Conservation (phyloP, 2,113 vertebrate genomes). For the Amazona guildingii region DNA sequence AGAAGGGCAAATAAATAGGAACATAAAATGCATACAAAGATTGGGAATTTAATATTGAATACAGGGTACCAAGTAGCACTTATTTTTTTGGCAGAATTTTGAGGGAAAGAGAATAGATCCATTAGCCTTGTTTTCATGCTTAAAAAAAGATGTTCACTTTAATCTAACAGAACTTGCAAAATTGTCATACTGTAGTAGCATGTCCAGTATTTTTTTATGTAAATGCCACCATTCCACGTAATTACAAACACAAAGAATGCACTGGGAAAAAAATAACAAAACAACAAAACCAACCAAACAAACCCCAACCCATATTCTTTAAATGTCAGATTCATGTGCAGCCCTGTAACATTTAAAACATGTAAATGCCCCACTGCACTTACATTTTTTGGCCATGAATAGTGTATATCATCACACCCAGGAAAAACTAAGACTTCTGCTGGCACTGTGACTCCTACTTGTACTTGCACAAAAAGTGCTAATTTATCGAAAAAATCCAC, state of each 20-base stretch:
- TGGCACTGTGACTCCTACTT: background rate
- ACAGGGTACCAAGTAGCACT: background rate
- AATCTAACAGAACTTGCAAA: background rate
- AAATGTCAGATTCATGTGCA: background rate
- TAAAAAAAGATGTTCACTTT: background rate
- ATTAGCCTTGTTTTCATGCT: background rate
- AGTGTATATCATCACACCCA: background rate
- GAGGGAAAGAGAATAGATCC: background rate
- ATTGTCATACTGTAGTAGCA: background rate
- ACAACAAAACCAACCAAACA: background rate
- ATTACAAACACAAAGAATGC: background rate
- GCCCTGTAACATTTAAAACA: background rate
- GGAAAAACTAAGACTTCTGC: background rate
- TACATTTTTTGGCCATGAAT: background rate
- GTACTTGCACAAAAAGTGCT: background rate
- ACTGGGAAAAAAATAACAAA: background rate
- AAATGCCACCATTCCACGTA: background rate
- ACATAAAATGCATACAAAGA: background rate
- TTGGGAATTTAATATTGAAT: background rate
- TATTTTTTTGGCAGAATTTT: background rate
- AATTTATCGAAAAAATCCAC: background rate
- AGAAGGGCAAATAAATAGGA: background rate
- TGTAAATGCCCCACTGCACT: background rate
- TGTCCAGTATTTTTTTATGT: background rate
- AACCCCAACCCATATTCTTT: background rate